These are phyloP conservation scores for Bombus waltoni DNA, from an alignment of 1,140 invertebrate genomes.

Conservation along the genomic window DNA sequence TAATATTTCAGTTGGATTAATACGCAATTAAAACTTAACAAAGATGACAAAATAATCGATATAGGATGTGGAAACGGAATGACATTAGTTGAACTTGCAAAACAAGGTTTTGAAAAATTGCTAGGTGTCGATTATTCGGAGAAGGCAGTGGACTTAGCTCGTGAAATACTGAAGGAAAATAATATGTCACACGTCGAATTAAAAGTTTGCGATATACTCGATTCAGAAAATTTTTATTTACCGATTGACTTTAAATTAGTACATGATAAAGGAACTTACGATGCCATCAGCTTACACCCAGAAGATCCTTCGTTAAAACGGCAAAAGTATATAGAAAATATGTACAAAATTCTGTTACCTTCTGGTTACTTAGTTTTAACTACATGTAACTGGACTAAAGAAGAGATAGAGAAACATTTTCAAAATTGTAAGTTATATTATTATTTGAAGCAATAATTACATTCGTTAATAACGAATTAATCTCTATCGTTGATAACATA, in stretches of 20 bases:
- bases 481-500: not conserved
- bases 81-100: conserved; percentile 89
- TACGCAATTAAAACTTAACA: conserved; percentile 68
- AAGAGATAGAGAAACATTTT: conserved; percentile 91
- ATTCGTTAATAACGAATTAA: not conserved
- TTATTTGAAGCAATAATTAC: not conserved
- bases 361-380: conserved; percentile 91
- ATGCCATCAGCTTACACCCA: conserved; percentile 93
- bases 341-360: conserved; percentile 84
- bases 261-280: conserved; percentile 97
- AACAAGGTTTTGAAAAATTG: conserved; percentile 89
- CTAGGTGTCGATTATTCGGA: conserved; percentile 93
- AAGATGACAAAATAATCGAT: conserved; percentile 85
- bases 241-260: conserved; percentile 84
- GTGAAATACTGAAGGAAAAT: conserved; percentile 85
- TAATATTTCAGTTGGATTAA: conserved; percentile 74
- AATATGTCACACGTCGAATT: conserved; percentile 83
- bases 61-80: conserved; percentile 96
- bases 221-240: conserved; percentile 68
- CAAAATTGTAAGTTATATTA: conserved; percentile 79
- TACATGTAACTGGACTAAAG: conserved; percentile 97
- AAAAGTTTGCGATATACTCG: conserved; percentile 85
- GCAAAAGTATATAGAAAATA: conserved; percentile 87
- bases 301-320: conserved; percentile 86
- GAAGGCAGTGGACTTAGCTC: conserved; percentile 90